Conservation (phyloP, 2,797 vertebrate species). For the Sylvilagus floridanus region DNA sequence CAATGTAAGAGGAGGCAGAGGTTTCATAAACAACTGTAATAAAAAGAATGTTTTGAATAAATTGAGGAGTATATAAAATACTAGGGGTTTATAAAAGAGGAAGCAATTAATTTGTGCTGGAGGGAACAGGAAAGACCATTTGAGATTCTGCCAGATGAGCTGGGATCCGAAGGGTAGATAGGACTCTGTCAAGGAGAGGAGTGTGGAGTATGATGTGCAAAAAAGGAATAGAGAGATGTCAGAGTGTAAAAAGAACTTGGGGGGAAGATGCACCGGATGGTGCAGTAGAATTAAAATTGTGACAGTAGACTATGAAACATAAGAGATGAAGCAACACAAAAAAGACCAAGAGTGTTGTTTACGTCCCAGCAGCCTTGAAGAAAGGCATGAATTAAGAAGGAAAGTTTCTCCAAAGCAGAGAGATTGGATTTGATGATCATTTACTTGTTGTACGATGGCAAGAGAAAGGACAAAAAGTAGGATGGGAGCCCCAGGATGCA, state of each 20-base stretch:
- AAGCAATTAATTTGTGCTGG: constrained; percentile 63
- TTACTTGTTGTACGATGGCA: not conserved
- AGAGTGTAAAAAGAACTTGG: not conserved
- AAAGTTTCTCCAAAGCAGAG: not conserved
- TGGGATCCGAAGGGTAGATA: not conserved
- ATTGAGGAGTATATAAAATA: constrained; percentile 60
- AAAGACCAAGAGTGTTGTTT: not conserved
- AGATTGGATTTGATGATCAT: not conserved
- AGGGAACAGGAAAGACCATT: not conserved
- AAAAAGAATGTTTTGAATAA: constrained; percentile 64
- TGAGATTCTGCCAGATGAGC: not conserved
- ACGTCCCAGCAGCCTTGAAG: not conserved
- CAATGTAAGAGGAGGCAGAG: constrained; percentile 20
- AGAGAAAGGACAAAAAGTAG: not conserved
- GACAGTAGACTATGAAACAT: not conserved
- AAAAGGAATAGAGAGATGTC: not conserved
- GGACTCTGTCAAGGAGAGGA: constrained; percentile 1
- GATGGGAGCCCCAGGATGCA: not conserved
- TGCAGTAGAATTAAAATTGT: not conserved
- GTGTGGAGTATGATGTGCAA: not conserved
- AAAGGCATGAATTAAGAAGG: not conserved
- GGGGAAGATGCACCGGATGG: not conserved
- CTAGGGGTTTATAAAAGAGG: constrained; percentile 64
- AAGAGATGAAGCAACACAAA: not conserved
- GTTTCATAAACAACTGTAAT: constrained; percentile 63